Conservation (phyloP, 2,113 vertebrate genomes). For the Nothoprocta pentlandii region DNA sequence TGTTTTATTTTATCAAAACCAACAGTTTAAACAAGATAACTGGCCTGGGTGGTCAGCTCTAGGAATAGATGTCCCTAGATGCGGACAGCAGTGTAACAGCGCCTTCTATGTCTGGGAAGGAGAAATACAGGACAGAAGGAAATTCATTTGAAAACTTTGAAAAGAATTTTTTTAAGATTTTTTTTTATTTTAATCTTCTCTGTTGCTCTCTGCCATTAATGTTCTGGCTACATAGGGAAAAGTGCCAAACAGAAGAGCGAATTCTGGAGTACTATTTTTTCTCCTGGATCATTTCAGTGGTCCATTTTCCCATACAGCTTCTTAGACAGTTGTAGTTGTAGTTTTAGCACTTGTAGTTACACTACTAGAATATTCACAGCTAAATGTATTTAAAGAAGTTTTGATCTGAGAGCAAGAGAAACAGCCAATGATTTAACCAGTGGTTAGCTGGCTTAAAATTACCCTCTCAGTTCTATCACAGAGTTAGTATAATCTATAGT, state of each 20-base stretch:
- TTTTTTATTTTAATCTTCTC: not conserved
- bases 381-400: not conserved
- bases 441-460: not conserved
- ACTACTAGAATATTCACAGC: not conserved
- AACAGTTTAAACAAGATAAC: not conserved
- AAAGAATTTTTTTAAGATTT: not conserved
- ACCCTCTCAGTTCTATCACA: not conserved
- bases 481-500: not conserved
- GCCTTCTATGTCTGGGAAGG: not conserved
- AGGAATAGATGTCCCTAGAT: not conserved
- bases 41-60: not conserved
- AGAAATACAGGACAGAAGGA: not conserved
- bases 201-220: not conserved
- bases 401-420: not conserved
- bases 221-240: not conserved
- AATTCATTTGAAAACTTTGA: not conserved
- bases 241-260: not conserved
- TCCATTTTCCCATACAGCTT: not conserved
- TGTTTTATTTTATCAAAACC: constrained; percentile 25
- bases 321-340: not conserved
- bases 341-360: too few species aligned
- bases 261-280: not conserved
- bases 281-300: not conserved
- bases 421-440: not conserved
- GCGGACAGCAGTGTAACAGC: not conserved